Conservation (phyloP, 2,888 invertebrate species). For the Chrysolina americana region DNA sequence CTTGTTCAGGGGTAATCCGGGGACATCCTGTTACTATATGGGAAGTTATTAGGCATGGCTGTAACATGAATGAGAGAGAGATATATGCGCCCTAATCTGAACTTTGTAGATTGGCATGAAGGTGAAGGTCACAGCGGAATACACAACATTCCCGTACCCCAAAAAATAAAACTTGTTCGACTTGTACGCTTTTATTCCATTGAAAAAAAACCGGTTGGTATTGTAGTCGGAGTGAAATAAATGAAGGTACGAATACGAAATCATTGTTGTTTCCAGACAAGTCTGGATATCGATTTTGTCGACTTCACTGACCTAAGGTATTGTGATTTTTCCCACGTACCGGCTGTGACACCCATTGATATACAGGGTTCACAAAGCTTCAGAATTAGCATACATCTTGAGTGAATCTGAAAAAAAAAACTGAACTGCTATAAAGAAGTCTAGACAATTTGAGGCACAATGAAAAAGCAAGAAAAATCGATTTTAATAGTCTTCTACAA, state of each 20-base stretch:
- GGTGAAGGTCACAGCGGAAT: conserved; percentile 38
- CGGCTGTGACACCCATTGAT: background rate
- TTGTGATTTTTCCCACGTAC: conserved; percentile 33
- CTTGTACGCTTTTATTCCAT: conserved; percentile 35
- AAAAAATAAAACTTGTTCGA: conserved; percentile 30
- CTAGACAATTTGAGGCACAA: too few species aligned
- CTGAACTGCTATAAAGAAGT: too few species aligned
- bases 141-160: conserved; percentile 30
- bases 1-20: too few species aligned
- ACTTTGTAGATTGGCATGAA: conserved; percentile 19
- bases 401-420: too few species aligned
- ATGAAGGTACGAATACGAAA: conserved; percentile 16
- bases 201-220: conserved; percentile 37
- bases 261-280: conserved; percentile 30
- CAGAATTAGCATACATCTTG: too few species aligned
- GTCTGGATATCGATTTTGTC: conserved; percentile 26
- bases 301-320: conserved; percentile 38
- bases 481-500: too few species aligned
- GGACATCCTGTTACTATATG: background rate
- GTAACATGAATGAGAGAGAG: background rate
- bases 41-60: background rate
- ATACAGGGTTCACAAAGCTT: background rate
- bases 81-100: conserved; percentile 29
- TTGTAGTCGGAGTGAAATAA: conserved; percentile 35
- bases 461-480: too few species aligned